phyloP scores from a whole-genome alignment of 2,113 vertebrate species.

The Nannobrachium achirus region DNA sequence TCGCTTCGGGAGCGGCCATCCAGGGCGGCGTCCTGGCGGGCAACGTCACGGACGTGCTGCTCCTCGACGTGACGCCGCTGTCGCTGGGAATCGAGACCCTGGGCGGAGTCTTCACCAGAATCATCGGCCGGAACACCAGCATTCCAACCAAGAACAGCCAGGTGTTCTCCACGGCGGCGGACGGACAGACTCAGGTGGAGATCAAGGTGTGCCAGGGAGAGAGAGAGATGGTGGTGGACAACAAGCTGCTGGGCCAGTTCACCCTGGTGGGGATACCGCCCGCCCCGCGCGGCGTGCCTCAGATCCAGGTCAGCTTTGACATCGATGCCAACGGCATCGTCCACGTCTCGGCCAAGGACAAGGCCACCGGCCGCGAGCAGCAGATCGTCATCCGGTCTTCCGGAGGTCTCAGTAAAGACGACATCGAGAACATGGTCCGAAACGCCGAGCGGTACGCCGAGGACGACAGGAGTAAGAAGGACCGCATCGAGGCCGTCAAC shows the following conservation, averaged over 20 bases:
- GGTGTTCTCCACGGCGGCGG: conserved; percentile 91
- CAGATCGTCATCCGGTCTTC: conserved; percentile 81
- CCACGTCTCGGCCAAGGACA: conserved; percentile 86
- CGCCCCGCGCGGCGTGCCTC: conserved; percentile 85
- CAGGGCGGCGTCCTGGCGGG: conserved; percentile 89
- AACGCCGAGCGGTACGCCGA: too few relatives aligned
- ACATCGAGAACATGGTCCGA: too few relatives aligned
- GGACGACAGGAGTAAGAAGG: too few relatives aligned
- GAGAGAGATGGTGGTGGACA: conserved; percentile 90
- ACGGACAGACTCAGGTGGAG: conserved; percentile 91
- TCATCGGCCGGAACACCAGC: conserved; percentile 91
- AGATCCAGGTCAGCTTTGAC: conserved; percentile 80
- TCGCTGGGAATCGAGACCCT: conserved; percentile 90
- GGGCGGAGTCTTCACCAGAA: conserved; percentile 91
- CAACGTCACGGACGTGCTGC: conserved; percentile 88
- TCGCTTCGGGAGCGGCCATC: conserved; percentile 90
- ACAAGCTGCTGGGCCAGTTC: conserved; percentile 89
- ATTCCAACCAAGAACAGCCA: conserved; percentile 92
- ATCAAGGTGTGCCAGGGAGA: conserved; percentile 93
- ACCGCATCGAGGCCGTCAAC: conserved; percentile 96
- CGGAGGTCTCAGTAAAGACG: too few relatives aligned
- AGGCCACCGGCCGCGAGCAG: conserved; percentile 88
- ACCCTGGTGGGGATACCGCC: conserved; percentile 87
- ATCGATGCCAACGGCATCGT: conserved; percentile 89
- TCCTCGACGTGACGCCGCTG: conserved; percentile 88